A percentile compares a stretch with the other conserved stretches of the same genome.
phyloP scores from a whole-genome alignment of 92 coral and sea anemone species.

The Epizoanthus illoricatus region DNA sequence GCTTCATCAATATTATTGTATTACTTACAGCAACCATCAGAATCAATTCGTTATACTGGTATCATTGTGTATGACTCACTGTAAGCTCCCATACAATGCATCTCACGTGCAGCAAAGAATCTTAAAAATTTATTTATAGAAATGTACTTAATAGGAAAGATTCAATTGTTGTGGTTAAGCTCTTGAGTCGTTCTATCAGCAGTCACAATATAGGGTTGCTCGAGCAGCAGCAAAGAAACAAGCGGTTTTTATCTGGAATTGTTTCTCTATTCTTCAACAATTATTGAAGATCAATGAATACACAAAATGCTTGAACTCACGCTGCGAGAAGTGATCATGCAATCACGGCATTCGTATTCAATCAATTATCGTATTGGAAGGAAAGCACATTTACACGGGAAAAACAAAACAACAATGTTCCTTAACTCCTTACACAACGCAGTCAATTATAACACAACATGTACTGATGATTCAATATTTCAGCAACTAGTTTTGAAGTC shows the following conservation, averaged over 20 bases:
- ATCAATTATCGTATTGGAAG: too few relatives aligned
- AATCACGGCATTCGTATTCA: neutral
- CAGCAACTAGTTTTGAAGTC: neutral
- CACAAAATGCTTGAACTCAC: neutral
- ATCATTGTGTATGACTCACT: too few relatives aligned
- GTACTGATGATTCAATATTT: neutral
- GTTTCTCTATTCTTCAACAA: slow-evolving; percentile 7
- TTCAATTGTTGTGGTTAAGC: neutral
- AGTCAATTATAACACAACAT: neutral
- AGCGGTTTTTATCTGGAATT: neutral
- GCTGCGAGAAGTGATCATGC: neutral
- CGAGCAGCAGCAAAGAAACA: neutral
- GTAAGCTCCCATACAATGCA: too few relatives aligned
- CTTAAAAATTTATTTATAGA: too few relatives aligned
- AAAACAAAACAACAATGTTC: slow-evolving; percentile 10
- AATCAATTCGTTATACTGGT: too few relatives aligned
- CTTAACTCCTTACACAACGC: neutral
- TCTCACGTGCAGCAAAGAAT: too few relatives aligned
- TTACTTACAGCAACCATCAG: too few relatives aligned
- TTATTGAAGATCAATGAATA: neutral
- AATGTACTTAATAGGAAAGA: too few relatives aligned
- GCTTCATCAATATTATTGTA: too few relatives aligned
- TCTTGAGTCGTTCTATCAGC: neutral
- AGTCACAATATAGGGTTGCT: neutral
- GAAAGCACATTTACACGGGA: neutral